Percentiles rank a stretch among this genome's conserved stretches.
Conservation (phyloP, 1,140 invertebrate genomes). For the Rhyacophila brunnea region DNA sequence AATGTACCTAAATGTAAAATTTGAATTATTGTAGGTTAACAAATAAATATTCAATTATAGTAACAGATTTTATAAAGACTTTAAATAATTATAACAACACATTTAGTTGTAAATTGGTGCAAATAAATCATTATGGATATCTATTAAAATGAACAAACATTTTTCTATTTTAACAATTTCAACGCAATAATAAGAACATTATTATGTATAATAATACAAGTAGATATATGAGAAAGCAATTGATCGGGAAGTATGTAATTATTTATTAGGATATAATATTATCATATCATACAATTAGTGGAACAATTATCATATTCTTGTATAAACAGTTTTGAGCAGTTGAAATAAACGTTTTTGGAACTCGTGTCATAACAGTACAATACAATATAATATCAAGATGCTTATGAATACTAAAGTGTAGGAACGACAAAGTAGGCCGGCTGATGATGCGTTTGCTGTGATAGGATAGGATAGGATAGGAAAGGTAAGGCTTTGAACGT, state of each 20-base stretch:
- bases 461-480: no score
- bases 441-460: background rate
- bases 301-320: background rate
- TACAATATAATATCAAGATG: constrained; percentile 1
- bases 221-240: no score
- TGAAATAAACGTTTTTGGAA: background rate
- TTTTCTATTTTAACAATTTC: background rate
- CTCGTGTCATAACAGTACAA: background rate
- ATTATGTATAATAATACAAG: no score
- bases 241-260: background rate
- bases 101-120: background rate
- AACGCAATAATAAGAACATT: constrained; percentile 2
- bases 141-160: background rate
- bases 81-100: no score
- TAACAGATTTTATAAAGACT: no score
- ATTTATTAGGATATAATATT: background rate
- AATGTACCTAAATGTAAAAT: no score
- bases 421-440: background rate
- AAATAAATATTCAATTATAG: no score
- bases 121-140: background rate
- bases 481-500: no score
- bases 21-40: no score
- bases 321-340: background rate
- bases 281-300: background rate
- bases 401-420: constrained; percentile 2